Percentiles rank a stretch among this genome's conserved stretches.
phyloP scores from a whole-genome alignment of 2,888 invertebrate genomes.

The Nebria brevicollis region DNA sequence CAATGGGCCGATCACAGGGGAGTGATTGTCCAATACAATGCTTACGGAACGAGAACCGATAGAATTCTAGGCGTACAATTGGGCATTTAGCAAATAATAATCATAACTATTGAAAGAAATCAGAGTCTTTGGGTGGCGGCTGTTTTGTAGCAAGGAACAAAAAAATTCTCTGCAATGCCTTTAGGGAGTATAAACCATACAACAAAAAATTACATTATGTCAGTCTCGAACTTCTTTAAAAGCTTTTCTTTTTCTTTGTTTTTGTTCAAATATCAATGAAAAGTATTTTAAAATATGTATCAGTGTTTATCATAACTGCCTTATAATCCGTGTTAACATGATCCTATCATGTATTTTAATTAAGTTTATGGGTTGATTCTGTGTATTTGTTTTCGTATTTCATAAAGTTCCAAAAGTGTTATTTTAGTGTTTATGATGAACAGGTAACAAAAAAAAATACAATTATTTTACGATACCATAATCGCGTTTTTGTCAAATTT shows the following conservation, averaged over 20 bases:
- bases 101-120: conserved; percentile 9
- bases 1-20: conserved; percentile 28
- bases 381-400: no score
- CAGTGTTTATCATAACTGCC: no score
- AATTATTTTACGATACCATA: no score
- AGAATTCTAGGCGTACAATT: conserved; percentile 21
- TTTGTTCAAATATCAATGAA: not conserved
- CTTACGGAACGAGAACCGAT: conserved; percentile 5
- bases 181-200: not conserved
- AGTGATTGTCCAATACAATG: conserved; percentile 42
- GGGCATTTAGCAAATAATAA: conserved; percentile 46
- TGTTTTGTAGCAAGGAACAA: not conserved
- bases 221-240: not conserved
- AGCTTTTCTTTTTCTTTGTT: not conserved
- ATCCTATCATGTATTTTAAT: no score
- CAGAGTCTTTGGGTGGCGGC: not conserved
- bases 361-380: no score
- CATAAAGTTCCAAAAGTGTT: no score
- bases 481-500: no score
- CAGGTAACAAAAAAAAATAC: no score
- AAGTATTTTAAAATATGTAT: no score
- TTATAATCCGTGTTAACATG: no score
- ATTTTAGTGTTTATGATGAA: no score
- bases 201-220: not conserved
- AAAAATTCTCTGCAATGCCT: not conserved